Evolutionary conservation across 2,797 vertebrate species (phyloP).

Genomic region (Mormyrus hasselquistii): DNA sequence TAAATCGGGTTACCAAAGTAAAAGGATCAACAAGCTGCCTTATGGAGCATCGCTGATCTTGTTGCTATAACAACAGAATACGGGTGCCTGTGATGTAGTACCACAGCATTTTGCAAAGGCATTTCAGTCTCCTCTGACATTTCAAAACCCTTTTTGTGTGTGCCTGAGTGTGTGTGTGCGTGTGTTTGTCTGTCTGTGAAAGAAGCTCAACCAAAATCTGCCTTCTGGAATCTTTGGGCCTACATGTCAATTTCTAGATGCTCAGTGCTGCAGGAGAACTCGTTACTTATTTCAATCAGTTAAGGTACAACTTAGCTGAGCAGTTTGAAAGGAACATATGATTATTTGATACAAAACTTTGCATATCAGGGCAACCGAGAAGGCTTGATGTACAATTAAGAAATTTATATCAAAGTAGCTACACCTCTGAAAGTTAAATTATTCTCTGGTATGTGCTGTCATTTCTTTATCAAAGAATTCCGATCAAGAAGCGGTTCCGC

Average conservation of each 20-base stretch:
- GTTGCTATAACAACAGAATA: conserved; percentile 60
- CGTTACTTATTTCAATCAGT: neutral
- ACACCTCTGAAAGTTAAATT: neutral
- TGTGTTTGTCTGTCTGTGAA: conserved; percentile 8
- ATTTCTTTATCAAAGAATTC: conserved; percentile 20
- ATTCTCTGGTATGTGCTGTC: conserved; percentile 2
- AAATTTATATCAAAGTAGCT: neutral
- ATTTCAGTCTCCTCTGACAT: conserved; percentile 42
- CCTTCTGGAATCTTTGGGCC: conserved; percentile 20
- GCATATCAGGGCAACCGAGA: neutral
- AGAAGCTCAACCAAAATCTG: conserved; percentile 17
- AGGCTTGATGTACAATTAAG: neutral
- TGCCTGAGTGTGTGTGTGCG: conserved; percentile 8
- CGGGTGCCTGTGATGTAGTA: conserved; percentile 35
- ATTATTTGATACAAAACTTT: neutral
- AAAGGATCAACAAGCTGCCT: conserved; percentile 52
- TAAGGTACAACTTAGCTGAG: neutral
- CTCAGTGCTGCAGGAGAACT: neutral
- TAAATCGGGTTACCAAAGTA: conserved; percentile 52
- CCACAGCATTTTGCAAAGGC: conserved; percentile 38
- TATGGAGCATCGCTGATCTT: conserved; percentile 38
- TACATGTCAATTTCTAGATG: conserved; percentile 2
- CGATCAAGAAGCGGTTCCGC: conserved; percentile 46
- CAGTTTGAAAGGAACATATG: neutral
- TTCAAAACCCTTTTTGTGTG: conserved; percentile 40